These are phyloP conservation scores for Cossypha polioptera DNA, from an alignment of 2,797 vertebrate genomes.

Conservation along the genomic window DNA sequence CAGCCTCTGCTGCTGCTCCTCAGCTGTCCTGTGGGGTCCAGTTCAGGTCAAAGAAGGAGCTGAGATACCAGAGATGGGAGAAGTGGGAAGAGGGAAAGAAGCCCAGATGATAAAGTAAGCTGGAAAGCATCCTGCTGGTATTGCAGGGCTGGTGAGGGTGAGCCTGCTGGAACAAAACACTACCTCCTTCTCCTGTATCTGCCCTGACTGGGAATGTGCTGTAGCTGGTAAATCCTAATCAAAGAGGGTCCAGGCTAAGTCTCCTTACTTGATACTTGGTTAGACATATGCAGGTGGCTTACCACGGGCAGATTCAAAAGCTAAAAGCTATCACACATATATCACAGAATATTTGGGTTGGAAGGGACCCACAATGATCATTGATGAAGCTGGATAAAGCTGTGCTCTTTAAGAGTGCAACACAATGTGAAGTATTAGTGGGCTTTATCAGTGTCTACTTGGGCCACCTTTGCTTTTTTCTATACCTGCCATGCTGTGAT, in stretches of 20 bases:
- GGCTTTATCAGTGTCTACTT: not conserved
- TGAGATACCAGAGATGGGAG: not conserved
- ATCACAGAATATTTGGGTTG: not conserved
- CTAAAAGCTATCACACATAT: not conserved
- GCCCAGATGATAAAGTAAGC: not conserved
- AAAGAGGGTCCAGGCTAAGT: not conserved
- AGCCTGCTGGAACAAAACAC: not conserved
- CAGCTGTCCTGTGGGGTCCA: rapidly evolving
- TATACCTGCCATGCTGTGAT: not conserved
- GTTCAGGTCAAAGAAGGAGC: not conserved
- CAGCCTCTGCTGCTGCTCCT: not conserved
- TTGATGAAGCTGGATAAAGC: not conserved
- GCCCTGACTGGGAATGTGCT: not conserved
- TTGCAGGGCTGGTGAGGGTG: not conserved
- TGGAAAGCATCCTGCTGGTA: not conserved
- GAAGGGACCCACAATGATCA: not conserved
- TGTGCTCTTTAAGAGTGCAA: not conserved
- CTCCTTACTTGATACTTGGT: not conserved
- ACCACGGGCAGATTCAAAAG: not conserved
- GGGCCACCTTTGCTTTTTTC: not conserved
- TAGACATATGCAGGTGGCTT: not conserved
- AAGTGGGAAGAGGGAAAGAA: not conserved
- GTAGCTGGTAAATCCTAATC: not conserved
- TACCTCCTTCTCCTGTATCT: not conserved
- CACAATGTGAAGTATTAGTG: not conserved